Base-by-base conservation (phyloP, 37 sponge, comb jelly and placozoan species). In the Halisarca cf. caerulea region DNA sequence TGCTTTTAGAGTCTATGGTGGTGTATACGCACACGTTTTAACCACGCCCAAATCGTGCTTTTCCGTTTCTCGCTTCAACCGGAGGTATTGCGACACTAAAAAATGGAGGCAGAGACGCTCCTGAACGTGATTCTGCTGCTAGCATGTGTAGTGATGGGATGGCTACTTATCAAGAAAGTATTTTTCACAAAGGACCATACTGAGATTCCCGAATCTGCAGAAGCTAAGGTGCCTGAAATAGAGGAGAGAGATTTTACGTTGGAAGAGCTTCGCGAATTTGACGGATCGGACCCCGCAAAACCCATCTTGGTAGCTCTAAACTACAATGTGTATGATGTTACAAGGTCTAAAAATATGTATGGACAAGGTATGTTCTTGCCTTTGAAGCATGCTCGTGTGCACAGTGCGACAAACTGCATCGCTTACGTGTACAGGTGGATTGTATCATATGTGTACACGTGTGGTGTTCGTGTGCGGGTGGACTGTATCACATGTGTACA, bases 281-380 rank as follows among this genome's bases (percentile, higher is more conserved):
- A 86, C 39, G 87, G 87, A 14, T 68, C 54, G 14, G 87, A 86
- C 30, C 57, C 66, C 21, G 24, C 41, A 38, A 86, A 86, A 54
- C 87, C 87, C 6, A 28, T 86, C n/a, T 38, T 53, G 14, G 37
- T 86, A 8, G 87, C 87, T 1, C 58, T 86, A n/a, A 80, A 51
- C 33, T 66, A 69, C 45, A 86, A 80, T 36, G 81, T 86, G 27
- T 86, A 59, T 66, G 81, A 86, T 60, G 87, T 86, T 17, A 86
- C 87, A 20, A 17, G 23, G 5, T 39, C 64, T 18, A 80, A 80
- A 35, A 21, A 2, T 32, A 68, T 86, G 61, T 86, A 86, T 70
- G 87, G 87, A 64, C 80, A 66, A 23, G 87, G 81, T 80, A 53
- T 58, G 57, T 37, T 40, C n/a, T n/a, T n/a, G n/a, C n/a, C n/a